Percentiles rank a stretch among this genome's conserved stretches.
phyloP scores from a whole-genome alignment of 2,888 invertebrate genomes.

The Catocala fraxini region DNA sequence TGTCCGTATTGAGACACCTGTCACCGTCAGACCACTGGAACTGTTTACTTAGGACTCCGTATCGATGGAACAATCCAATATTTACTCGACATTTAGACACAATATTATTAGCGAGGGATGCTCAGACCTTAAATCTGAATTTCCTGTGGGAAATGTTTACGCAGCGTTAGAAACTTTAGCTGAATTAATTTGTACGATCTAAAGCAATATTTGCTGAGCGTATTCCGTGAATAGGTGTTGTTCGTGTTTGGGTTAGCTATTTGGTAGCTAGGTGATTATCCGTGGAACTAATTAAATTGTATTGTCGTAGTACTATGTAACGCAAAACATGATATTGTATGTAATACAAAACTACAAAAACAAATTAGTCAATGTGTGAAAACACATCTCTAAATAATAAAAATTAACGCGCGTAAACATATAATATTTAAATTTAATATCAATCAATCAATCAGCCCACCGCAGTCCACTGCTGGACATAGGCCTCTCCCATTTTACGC shows the following conservation, averaged over 20 bases:
- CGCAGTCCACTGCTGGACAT: no score
- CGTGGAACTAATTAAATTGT: not conserved
- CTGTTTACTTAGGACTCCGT: conserved; percentile 12
- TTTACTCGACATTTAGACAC: conserved; percentile 20
- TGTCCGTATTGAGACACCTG: conserved; percentile 7
- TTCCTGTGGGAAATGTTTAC: conserved; percentile 27
- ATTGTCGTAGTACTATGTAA: no score
- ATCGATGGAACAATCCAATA: conserved; percentile 24
- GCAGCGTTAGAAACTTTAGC: conserved; percentile 21
- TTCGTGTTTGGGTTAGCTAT: conserved; percentile 17
- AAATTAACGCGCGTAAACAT: no score
- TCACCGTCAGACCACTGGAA: conserved; percentile 9
- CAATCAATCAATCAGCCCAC: no score
- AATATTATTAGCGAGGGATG: conserved; percentile 25
- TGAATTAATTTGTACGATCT: conserved; percentile 43
- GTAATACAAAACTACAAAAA: no score
- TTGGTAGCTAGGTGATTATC: conserved; percentile 14
- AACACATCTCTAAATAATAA: no score
- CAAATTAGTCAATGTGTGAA: no score
- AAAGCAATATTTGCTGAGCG: conserved; percentile 35
- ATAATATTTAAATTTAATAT: no score
- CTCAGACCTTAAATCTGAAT: conserved; percentile 19
- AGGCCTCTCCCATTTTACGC: no score
- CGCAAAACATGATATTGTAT: no score
- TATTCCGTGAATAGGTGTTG: conserved; percentile 33